A percentile compares a stretch with the other conserved stretches of the same genome.
Evolutionary conservation across 2,797 vertebrate species (phyloP).

Genomic region (Rhinogobio ventralis): DNA sequence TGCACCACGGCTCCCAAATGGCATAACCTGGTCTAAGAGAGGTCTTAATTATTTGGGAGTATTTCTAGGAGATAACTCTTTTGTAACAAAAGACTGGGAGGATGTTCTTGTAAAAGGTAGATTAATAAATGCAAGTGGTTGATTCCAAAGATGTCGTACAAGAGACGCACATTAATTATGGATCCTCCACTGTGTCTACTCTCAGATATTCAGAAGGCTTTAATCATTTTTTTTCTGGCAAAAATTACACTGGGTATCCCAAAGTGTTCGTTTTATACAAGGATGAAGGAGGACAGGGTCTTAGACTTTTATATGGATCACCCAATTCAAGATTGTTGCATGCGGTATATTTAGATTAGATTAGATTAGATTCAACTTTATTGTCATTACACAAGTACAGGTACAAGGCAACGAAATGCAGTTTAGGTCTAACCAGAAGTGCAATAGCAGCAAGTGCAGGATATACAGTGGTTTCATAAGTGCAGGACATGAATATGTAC

Average conservation of each 20-base stretch:
- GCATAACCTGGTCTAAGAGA: background rate
- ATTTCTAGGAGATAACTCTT: background rate
- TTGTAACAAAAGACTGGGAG: background rate
- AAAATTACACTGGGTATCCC: background rate
- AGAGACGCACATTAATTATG: background rate
- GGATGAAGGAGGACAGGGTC: too few species aligned
- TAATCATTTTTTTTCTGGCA: background rate
- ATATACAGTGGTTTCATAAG: too few species aligned
- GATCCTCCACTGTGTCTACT: background rate
- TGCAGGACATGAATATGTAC: too few species aligned
- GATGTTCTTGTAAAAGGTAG: background rate
- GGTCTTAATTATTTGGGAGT: conserved; percentile 18
- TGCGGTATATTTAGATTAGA: too few species aligned
- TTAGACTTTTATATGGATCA: too few species aligned
- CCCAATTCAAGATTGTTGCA: too few species aligned
- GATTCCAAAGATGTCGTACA: background rate
- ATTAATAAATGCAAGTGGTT: background rate
- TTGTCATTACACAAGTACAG: too few species aligned
- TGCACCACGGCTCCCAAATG: background rate
- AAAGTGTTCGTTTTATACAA: too few species aligned
- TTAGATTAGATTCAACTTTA: too few species aligned
- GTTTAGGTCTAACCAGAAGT: too few species aligned
- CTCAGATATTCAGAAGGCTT: background rate
- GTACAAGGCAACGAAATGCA: too few species aligned
- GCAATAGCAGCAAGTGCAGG: too few species aligned